Percentiles rank a stretch among this genome's conserved stretches.
Conservation (phyloP, 2,797 vertebrate species). For the Myripristis murdjan region DNA sequence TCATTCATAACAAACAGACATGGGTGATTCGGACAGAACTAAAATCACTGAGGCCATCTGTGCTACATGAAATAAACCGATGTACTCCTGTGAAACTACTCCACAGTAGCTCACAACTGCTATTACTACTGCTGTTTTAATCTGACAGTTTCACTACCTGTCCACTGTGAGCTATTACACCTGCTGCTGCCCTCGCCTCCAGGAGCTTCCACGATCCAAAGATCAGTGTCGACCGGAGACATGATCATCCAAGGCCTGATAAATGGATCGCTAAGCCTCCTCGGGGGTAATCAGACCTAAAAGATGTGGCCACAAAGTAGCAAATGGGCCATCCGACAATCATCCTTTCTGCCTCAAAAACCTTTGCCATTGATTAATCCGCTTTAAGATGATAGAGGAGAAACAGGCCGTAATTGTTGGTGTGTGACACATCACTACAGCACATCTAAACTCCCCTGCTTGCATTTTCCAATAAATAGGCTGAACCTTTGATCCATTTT, state of each 20-base stretch:
- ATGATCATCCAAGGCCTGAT: constrained; percentile 75
- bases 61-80: no score
- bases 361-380: constrained; percentile 62
- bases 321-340: constrained; percentile 68
- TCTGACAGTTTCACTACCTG: constrained; percentile 61
- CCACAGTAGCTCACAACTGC: constrained; percentile 24
- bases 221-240: constrained; percentile 70
- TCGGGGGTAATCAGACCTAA: constrained; percentile 67
- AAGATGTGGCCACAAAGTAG: constrained; percentile 56
- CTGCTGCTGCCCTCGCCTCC: constrained; percentile 62
- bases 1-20: no score
- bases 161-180: constrained; percentile 70
- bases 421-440: constrained; percentile 26
- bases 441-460: constrained; percentile 25
- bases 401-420: constrained; percentile 38
- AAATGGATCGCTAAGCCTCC: constrained; percentile 71
- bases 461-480: constrained; percentile 27
- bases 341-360: constrained; percentile 70
- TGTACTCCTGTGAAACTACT: not conserved
- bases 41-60: no score
- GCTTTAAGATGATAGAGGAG: constrained; percentile 57
- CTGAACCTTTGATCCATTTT: constrained; percentile 29
- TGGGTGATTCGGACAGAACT: no score
- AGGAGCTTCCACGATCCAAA: constrained; percentile 46
- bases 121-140: constrained; percentile 41